Base-by-base conservation (phyloP, 2,888 invertebrate genomes). In the Cetonia aurata region DNA sequence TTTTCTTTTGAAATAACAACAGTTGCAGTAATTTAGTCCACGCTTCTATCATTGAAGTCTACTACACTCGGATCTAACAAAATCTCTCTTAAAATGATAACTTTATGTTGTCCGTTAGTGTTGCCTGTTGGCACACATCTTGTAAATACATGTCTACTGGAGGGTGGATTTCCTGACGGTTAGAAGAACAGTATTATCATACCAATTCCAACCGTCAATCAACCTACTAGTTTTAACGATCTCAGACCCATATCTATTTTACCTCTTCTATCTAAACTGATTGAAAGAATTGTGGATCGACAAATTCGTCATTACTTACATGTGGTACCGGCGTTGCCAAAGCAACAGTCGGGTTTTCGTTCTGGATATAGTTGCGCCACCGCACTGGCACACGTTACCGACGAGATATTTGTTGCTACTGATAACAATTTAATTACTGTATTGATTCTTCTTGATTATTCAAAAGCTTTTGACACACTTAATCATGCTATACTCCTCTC, bases 1-100 rank as follows among this genome's bases (percentile, higher is more conserved):
- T 15, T 50, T 50, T 50, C 50, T 50, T 50, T 50, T 50, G 50
- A 50, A 15, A 1, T 50, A 50, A 50, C 50, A 50, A 50, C 9
- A 13, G 15, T 50, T 8, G 15, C 50, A 6, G n/a, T 3, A 25
- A 25, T 25, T 4, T 4, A 25, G 25, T 25, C 25, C 25, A 25
- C 4, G 13, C 50, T 50, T 15, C 13, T n/a, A 13, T 50, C 13
- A 50, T 3, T 50, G 15, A 50, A 50, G 6, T 50, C 15, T 50
- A 50, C 50, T 15, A 6, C 13, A 9, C 50, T 50, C 13, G 15
- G 50, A 8, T 1, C 50, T 50, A 13, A 50, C 15, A 50, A 50
- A 50, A 50, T 50, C 15, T 50, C 2, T 15, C 50, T 50, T 4
- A 50, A 15, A 50, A 50, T 13, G 15, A 50, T 50, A 50, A 50